Evolutionary conservation across 2,113 vertebrate genomes (phyloP).

Genomic region (Siniperca chuatsi): DNA sequence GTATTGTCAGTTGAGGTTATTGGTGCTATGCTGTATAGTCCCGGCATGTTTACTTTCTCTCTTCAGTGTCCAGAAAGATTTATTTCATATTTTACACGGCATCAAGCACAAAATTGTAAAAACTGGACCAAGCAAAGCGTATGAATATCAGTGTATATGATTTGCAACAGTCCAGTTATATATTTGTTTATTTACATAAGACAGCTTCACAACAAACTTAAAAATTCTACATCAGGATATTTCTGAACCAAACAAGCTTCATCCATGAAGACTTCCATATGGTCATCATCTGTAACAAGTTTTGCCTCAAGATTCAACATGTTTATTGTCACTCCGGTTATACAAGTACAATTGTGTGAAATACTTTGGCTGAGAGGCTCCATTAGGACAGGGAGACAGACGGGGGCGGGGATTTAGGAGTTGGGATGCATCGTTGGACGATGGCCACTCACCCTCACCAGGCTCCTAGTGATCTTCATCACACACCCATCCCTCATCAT

Average conservation of each 20-base stretch:
- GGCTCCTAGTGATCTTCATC: constrained; percentile 90
- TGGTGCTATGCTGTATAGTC: neutral
- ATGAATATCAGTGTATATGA: neutral
- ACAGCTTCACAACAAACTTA: neutral
- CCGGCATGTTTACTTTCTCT: neutral
- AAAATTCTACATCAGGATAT: neutral
- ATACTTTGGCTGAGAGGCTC: too few species aligned
- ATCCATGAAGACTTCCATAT: neutral
- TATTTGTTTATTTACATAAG: constrained; percentile 49
- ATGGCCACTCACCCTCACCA: constrained; percentile 90
- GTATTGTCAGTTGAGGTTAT: neutral
- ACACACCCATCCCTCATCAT: constrained; percentile 94
- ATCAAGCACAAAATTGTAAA: neutral
- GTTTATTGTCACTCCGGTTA: too few species aligned
- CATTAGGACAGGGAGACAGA: neutral
- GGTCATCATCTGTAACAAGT: neutral
- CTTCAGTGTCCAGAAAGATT: neutral
- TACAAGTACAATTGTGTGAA: too few species aligned
- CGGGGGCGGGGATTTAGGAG: constrained; percentile 10
- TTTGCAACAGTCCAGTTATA: neutral
- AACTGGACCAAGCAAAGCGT: neutral
- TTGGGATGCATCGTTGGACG: constrained; percentile 31
- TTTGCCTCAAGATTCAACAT: neutral
- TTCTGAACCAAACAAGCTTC: neutral
- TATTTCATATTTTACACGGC: neutral